Evolutionary conservation across 2,888 invertebrate genomes (phyloP), one percentile per base, ranked within the genome.

Genomic region (Rhodophaea formosa): DNA sequence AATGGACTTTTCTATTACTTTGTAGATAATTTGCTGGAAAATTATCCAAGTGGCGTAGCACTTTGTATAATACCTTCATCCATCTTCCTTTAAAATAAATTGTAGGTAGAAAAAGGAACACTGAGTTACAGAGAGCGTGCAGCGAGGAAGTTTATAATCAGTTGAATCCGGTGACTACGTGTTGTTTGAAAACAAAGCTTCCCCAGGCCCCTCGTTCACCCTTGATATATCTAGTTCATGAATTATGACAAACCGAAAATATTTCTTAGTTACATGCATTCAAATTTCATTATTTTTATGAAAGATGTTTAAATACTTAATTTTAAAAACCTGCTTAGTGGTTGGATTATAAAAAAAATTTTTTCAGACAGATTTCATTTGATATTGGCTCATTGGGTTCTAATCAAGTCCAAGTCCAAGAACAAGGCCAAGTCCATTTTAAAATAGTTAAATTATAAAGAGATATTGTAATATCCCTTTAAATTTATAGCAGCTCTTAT

Each of bases 171-270:
- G 70, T 74, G 71, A 74, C 74, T 71, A 70, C 65, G 66, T 69
- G 74, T 77, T 80, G 75, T 81, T 82, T 71, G 69, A 60, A 72
- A 79, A 79, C 74, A 75, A 77, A 82, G 79, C 62, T 77, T 80
- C 69, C 58, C 58, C 64, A 54, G 60, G 10, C 12, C 39, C 59
- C 60, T 70, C 72, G 62, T 73, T 64, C 60, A 59, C 58, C 55
- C 62, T 65, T 58, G 39, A 39, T 39, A 39, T 39, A n/a, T n/a
- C n/a, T n/a, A n/a, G 12, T 39, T 35, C 10, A 35, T 35, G 5
- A 6, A 30, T 35, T 12, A 1, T 3, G 35, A 2, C 10, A 35
- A 12, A 39, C 8, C n/a, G 10, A 12, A 8, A 23, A 23, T 23
- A 23, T 23, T 23, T 5, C 23, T 23, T n/a, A n/a, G n/a, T n/a